phyloP scores from a whole-genome alignment of 1,140 invertebrate genomes.

The Sitodiplosis mosellana region DNA sequence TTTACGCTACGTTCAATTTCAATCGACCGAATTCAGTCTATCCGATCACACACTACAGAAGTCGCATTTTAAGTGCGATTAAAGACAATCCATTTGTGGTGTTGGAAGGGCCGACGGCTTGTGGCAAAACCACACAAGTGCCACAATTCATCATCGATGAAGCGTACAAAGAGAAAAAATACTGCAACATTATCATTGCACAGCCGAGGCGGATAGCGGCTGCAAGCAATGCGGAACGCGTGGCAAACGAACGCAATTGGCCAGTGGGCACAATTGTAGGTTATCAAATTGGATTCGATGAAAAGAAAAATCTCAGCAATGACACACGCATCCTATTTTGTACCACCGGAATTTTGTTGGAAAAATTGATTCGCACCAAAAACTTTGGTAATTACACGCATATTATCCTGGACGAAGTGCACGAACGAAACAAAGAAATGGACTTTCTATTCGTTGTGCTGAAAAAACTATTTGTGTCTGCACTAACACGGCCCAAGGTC shows the following conservation, averaged over 20 bases:
- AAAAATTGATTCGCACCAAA: conserved; percentile 46
- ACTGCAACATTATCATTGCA: conserved; percentile 58
- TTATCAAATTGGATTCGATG: conserved; percentile 32
- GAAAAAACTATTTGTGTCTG: conserved; percentile 55
- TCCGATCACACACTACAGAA: too few species aligned
- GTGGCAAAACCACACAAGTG: conserved; percentile 62
- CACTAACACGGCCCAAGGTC: conserved; percentile 39
- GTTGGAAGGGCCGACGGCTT: conserved; percentile 43
- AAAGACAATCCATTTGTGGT: too few species aligned
- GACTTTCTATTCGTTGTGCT: conserved; percentile 78
- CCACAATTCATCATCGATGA: conserved; percentile 64
- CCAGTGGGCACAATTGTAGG: conserved; percentile 61
- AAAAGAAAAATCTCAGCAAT: background rate
- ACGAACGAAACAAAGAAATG: conserved; percentile 88
- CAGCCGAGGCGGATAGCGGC: conserved; percentile 76
- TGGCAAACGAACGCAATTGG: conserved; percentile 62
- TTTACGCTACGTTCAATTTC: too few species aligned
- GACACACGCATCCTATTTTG: conserved; percentile 77
- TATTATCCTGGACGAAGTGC: conserved; percentile 87
- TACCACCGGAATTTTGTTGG: conserved; percentile 59
- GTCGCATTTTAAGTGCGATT: too few species aligned
- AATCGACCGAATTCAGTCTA: too few species aligned
- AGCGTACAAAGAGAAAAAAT: conserved; percentile 24
- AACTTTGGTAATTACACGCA: conserved; percentile 63
- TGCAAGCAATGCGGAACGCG: conserved; percentile 60